Percentiles rank a stretch among this genome's conserved stretches.
Conservation (phyloP, 2,113 vertebrate species). For the Clinocottus analis region DNA sequence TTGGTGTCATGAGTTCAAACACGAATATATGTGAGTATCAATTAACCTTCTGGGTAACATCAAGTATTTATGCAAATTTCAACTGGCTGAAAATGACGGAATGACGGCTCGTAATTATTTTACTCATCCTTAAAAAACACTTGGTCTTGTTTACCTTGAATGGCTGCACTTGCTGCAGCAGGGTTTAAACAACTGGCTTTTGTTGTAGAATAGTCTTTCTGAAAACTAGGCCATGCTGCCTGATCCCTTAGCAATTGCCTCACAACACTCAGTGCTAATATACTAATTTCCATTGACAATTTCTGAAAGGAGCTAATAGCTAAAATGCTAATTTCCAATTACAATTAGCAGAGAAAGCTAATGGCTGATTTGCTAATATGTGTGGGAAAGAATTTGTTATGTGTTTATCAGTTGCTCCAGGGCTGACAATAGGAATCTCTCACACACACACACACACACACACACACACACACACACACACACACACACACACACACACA, state of each 20-base stretch:
- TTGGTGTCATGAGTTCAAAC: neutral
- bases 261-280: conserved; percentile 41
- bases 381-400: conserved; percentile 47
- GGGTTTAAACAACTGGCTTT: conserved; percentile 26
- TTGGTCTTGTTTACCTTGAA: neutral
- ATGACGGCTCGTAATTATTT: neutral
- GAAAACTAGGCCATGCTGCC: conserved; percentile 11
- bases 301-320: conserved; percentile 52
- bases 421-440: conserved; percentile 33
- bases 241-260: conserved; percentile 31
- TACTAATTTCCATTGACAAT: conserved; percentile 57
- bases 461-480: conserved; percentile 6
- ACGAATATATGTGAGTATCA: neutral
- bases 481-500: no score
- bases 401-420: conserved; percentile 60
- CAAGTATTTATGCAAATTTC: neutral
- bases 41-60: neutral
- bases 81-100: neutral
- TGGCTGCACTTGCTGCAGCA: neutral
- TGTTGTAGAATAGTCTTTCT: conserved; percentile 6
- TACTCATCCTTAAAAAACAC: neutral
- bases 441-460: conserved; percentile 10
- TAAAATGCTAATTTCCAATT: conserved; percentile 57
- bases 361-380: conserved; percentile 60
- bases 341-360: conserved; percentile 64